Base-by-base conservation (phyloP, 2,888 invertebrate genomes). In the Melipona bicolor region DNA sequence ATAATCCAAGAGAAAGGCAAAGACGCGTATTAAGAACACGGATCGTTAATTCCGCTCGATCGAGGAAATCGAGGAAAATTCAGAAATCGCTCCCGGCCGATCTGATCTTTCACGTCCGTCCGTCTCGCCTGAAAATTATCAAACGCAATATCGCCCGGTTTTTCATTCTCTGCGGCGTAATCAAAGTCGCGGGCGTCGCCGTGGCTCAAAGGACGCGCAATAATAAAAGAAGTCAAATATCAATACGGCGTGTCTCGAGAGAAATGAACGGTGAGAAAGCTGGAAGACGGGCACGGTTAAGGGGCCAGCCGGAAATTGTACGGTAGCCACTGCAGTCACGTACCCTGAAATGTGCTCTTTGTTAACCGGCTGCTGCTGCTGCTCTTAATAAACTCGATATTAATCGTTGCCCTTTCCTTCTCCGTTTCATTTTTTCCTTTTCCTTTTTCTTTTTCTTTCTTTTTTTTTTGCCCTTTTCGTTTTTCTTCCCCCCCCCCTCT, bases 141-240 rank as follows among this genome's bases (percentile, higher is more conserved):
- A 65, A 84, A 75, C 77, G 88, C 83, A 89, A 90, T 90, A 90
- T 86, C 76, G 80, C 61, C 56, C 72, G 49, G 21, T 50, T 76
- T 87, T 32, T 85, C 70, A 88, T 76, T 83, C 85, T 85, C 15
- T 67, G 79, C 88, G 81, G 65, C 78, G 77, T 79, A 79, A 79
- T 79, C 79, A 73, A 43, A 72, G 84, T 79, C 75, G 78, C 73
- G 82, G 83, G 64, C 77, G 52, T 74, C 77, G 77, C 43, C 77
- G 52, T 74, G 76, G 78, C 43, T 87, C 87, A 87, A 87, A 87
- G 85, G 83, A 79, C 32, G 74, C 70, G 54, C 85, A 91, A 90
- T 90, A 90, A 91, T 90, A 90, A 91, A 89, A 89, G 87, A 90
- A 87, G 76, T 85, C 81, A 91, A 91, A 91, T 87, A 89, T 90